Percentiles rank a stretch among this genome's conserved stretches.
Evolutionary conservation across 2,797 vertebrate species (phyloP).

Genomic region (Clarias platycephalus): DNA sequence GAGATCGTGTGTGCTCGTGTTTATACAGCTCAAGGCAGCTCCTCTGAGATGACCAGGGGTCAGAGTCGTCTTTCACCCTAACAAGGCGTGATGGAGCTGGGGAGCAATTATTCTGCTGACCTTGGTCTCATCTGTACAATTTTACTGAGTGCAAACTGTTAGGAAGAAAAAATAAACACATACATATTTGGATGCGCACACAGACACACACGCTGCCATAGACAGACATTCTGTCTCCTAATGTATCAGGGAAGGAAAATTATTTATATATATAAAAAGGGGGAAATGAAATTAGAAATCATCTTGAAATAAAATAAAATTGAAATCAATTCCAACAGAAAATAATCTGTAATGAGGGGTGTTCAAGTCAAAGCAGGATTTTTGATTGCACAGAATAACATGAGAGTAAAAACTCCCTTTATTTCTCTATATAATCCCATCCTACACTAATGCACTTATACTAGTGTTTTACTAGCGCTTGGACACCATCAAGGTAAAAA

Average conservation of each 20-base stretch:
- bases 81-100: neutral
- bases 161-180: conserved; percentile 3
- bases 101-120: neutral
- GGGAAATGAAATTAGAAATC: neutral
- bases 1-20: neutral
- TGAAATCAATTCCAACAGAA: neutral
- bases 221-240: neutral
- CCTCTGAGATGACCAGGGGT: conserved; percentile 4
- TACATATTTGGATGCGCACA: neutral
- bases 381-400: no score
- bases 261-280: no score
- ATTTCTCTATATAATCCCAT: no score
- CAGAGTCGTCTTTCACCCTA: conserved; percentile 18
- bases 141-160: neutral
- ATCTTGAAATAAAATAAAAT: no score
- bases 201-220: neutral
- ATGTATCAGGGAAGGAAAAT: neutral
- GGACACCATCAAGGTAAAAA: no score
- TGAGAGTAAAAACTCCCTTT: no score
- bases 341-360: neutral
- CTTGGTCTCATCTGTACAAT: neutral
- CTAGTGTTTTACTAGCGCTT: no score
- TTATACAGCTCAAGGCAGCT: neutral
- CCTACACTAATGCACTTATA: no score
- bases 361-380: no score